Percentiles rank a stretch among this genome's conserved stretches.
These are phyloP conservation scores for Porites australiensis DNA, from an alignment of 64 coral and sea anemone genomes.

Conservation along the genomic window DNA sequence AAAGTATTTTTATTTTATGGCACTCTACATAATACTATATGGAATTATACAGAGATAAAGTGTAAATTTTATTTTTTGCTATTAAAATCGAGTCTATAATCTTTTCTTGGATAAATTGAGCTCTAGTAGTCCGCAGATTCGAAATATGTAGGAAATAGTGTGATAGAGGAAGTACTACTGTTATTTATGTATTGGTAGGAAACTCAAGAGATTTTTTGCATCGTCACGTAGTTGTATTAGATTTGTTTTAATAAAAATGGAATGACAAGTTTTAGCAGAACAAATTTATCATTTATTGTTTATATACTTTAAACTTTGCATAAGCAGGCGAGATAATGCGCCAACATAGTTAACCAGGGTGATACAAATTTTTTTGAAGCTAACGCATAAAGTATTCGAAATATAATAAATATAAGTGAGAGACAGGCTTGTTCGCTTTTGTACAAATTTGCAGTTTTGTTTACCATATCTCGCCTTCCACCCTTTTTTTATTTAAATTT, in stretches of 20 bases:
- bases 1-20: conserved; percentile 99
- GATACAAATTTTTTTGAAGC: too few relatives aligned
- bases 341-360: too few relatives aligned
- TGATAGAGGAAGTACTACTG: conserved; percentile 29
- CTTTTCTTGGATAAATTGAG: conserved; percentile 73
- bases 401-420: not conserved
- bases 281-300: conserved; percentile 25
- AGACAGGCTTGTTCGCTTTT: not conserved
- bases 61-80: conserved; percentile 99
- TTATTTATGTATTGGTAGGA: conserved; percentile 12
- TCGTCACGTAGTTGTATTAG: conserved; percentile 67
- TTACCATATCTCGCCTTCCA: conserved; percentile 61
- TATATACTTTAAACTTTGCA: conserved; percentile 26
- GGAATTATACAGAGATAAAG: conserved; percentile 94
- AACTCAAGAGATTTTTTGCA: conserved; percentile 64
- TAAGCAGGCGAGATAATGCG: not conserved
- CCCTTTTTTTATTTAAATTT: conserved; percentile 85
- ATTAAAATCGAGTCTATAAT: conserved; percentile 98
- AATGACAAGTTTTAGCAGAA: conserved; percentile 70
- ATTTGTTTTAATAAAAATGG: conserved; percentile 93
- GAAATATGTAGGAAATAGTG: conserved; percentile 51
- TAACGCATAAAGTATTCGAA: not conserved
- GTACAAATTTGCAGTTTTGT: conserved; percentile 57
- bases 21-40: conserved; percentile 97
- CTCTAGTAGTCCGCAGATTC: conserved; percentile 49